Conservation (phyloP, 1,140 invertebrate species). For the Diabrotica virgifera region DNA sequence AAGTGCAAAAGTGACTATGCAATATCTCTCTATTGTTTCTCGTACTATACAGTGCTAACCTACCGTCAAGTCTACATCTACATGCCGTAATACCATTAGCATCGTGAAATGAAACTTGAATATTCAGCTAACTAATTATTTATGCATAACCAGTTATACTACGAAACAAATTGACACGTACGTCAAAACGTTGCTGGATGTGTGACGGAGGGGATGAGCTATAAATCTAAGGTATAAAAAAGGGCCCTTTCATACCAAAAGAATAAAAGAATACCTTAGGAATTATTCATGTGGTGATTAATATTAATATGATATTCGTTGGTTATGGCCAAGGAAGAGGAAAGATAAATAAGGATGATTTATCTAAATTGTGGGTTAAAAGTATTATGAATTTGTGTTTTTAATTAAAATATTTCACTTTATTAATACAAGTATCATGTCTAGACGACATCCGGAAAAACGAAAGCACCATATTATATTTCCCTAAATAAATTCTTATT, state of each 20-base stretch:
- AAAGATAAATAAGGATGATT: not conserved
- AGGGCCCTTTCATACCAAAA: conserved; percentile 4
- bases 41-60: not conserved
- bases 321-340: not conserved
- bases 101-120: conserved; percentile 12
- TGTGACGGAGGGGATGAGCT: not conserved
- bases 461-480: too few relatives aligned
- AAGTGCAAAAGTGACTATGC: too few relatives aligned
- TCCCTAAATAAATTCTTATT: too few relatives aligned
- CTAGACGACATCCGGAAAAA: too few relatives aligned
- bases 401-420: too few relatives aligned
- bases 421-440: too few relatives aligned
- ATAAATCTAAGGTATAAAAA: conserved; percentile 4
- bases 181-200: not conserved
- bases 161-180: conserved; percentile 8
- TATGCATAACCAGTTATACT: conserved; percentile 7
- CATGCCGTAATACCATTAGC: conserved; percentile 5
- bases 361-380: too few relatives aligned
- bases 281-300: conserved; percentile 8
- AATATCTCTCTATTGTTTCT: too few relatives aligned
- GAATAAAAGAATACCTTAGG: not conserved
- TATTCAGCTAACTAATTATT: conserved; percentile 7
- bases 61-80: not conserved
- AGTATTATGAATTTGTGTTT: too few relatives aligned
- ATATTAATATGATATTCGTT: not conserved